Conservation (phyloP, 2,888 invertebrate species). For the Hyalella azteca region DNA sequence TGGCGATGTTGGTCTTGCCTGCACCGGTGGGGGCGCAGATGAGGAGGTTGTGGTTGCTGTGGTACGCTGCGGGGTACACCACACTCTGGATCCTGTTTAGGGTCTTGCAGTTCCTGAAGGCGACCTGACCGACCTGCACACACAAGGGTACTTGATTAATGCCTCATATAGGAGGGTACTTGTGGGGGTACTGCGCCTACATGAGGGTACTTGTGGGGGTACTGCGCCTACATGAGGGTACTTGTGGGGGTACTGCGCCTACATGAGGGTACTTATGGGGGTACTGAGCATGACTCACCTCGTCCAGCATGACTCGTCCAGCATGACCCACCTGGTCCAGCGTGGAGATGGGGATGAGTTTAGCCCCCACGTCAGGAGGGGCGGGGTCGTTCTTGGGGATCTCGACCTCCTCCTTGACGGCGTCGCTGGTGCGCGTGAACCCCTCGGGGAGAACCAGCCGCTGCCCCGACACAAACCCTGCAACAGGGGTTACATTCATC, state of each 20-base stretch:
- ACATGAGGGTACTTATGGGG: no score
- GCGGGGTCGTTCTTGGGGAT: slow-evolving; percentile 75
- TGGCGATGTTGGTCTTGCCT: slow-evolving; percentile 98
- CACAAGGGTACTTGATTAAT: no score
- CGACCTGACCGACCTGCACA: slow-evolving; percentile 79
- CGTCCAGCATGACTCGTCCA: no score
- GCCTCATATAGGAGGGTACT: no score
- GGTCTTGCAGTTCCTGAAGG: slow-evolving; percentile 83
- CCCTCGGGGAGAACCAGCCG: slow-evolving; percentile 82
- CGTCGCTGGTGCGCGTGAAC: slow-evolving; percentile 74
- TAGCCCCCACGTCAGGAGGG: slow-evolving; percentile 71
- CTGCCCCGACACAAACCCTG: slow-evolving; percentile 78
- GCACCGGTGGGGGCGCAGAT: slow-evolving; percentile 99
- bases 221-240: no score
- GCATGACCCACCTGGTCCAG: slow-evolving; percentile 70
- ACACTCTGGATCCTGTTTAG: slow-evolving; percentile 95
- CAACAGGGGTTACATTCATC: neutral
- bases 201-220: no score
- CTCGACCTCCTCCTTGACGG: slow-evolving; percentile 83
- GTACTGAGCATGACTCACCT: no score
- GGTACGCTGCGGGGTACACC: slow-evolving; percentile 93
- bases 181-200: no score
- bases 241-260: no score
- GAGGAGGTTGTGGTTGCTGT: slow-evolving; percentile 93
- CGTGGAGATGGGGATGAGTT: slow-evolving; percentile 70